Percentiles rank a stretch among this genome's conserved stretches.
Conservation (phyloP, 2,888 invertebrate genomes). For the Maniola hyperantus region DNA sequence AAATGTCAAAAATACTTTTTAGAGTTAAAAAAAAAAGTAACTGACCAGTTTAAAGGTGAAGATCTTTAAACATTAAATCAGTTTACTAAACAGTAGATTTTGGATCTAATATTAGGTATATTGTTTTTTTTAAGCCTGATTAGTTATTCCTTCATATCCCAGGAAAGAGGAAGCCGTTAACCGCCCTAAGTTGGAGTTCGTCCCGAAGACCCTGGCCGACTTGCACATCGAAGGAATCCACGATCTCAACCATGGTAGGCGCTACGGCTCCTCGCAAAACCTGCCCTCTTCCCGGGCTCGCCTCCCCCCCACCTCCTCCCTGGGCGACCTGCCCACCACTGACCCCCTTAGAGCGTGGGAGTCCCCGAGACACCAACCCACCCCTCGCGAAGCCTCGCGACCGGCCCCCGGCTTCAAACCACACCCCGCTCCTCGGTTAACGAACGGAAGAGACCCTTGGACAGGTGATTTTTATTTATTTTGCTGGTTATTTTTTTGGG, state of each 20-base stretch:
- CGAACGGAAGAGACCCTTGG: constrained; percentile 83
- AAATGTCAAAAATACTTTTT: too few relatives aligned
- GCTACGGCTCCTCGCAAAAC: constrained; percentile 79
- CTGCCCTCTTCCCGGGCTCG: constrained; percentile 60
- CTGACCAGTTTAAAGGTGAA: too few relatives aligned
- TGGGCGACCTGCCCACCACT: constrained; percentile 65
- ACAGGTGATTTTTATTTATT: constrained; percentile 82
- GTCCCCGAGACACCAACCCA: constrained; percentile 48
- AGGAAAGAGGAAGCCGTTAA: constrained; percentile 95
- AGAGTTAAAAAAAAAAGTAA: too few relatives aligned
- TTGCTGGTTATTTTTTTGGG: constrained; percentile 57
- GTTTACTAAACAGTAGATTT: too few relatives aligned
- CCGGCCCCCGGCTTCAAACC: constrained; percentile 43
- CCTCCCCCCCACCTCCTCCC: constrained; percentile 68
- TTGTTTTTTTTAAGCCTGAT: not conserved
- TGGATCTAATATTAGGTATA: too few relatives aligned
- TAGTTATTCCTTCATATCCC: constrained; percentile 27
- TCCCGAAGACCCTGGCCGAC: constrained; percentile 94
- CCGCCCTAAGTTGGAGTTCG: constrained; percentile 95
- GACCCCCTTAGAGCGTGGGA: constrained; percentile 75
- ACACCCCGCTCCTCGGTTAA: constrained; percentile 70
- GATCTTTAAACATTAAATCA: too few relatives aligned
- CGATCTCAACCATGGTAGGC: constrained; percentile 87
- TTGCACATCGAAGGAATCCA: constrained; percentile 90
- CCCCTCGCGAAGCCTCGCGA: constrained; percentile 36